phyloP scores from a whole-genome alignment of 2,797 vertebrate genomes.

The Acanthornis magna region DNA sequence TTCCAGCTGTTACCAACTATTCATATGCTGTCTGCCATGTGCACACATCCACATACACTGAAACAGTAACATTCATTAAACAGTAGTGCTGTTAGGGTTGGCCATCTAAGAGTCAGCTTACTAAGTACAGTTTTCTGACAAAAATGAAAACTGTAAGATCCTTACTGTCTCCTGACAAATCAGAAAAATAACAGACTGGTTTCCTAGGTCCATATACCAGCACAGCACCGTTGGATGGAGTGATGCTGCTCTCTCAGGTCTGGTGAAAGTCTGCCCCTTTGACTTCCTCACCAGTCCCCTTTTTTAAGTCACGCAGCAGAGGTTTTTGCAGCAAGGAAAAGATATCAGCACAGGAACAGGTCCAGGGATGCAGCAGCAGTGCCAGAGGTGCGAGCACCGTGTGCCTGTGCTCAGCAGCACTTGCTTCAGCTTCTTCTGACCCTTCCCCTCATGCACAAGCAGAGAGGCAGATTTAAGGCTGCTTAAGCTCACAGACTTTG shows the following conservation, averaged over 20 bases:
- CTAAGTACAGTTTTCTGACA: background rate
- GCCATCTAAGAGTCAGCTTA: background rate
- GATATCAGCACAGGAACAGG: background rate
- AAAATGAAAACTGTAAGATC: background rate
- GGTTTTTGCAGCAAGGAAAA: background rate
- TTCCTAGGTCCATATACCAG: background rate
- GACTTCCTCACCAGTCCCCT: background rate
- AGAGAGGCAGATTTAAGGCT: background rate
- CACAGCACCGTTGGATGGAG: background rate
- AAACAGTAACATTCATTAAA: background rate
- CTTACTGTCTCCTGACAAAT: background rate
- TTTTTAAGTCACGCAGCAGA: background rate
- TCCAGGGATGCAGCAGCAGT: background rate
- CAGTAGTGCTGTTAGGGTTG: background rate
- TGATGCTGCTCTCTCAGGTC: background rate
- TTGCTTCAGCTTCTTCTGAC: background rate
- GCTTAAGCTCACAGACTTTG: background rate
- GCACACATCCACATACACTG: background rate
- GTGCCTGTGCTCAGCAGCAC: background rate
- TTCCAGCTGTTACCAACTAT: constrained; percentile 37
- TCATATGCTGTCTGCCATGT: background rate
- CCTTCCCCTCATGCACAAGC: background rate
- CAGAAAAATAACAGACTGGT: background rate
- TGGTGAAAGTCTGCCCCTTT: background rate
- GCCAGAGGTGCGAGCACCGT: background rate